Evolutionary conservation across 2,888 invertebrate species (phyloP), one percentile per base, ranked within the genome.

Genomic region (Eremobia ochroleuca): DNA sequence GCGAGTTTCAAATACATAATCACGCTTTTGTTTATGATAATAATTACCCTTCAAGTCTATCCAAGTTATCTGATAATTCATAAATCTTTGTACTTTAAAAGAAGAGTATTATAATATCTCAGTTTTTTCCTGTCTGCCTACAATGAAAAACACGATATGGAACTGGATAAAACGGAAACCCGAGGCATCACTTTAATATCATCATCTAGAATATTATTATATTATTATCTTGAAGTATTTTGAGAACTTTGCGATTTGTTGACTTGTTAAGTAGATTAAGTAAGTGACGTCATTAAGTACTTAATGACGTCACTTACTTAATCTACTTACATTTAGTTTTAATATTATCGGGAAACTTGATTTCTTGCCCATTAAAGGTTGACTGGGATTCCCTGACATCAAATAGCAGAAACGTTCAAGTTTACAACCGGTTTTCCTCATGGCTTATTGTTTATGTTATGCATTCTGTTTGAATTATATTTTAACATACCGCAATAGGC

Each of bases 341-440:
- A 55, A 31, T 55, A 34, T 49, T 55, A 76, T 76, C 55, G n/a
- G 68, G 15, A 70, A 79, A 73, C 74, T 49, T 76, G 82, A 78
- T 77, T 75, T 68, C 69, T 76, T 79, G 67, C 40, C 13, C 61
- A 58, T 49, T 80, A 37, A 78, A 86, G 72, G 73, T 65, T 73
- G 71, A 82, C 72, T 90, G 90, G 86, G 85, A 89, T 83, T 88
- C 82, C 85, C 88, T 87, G 78, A 81, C 78, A 85, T 83, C 61
- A 79, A 82, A 59, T 40, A 68, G 62, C 69, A 75, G 65, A 70
- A 34, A 34, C 13, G 25, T 76, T 81, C 49, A 68, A 69, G 64
- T 76, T 74, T 34, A 65, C n/a, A 71, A 76, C 80, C 73, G 81
- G 85, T 87, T 88, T 85, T 87, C 81, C 85, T 78, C 77, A 78